phyloP scores from a whole-genome alignment of 1,140 invertebrate species.

The Drosophila virilis region DNA sequence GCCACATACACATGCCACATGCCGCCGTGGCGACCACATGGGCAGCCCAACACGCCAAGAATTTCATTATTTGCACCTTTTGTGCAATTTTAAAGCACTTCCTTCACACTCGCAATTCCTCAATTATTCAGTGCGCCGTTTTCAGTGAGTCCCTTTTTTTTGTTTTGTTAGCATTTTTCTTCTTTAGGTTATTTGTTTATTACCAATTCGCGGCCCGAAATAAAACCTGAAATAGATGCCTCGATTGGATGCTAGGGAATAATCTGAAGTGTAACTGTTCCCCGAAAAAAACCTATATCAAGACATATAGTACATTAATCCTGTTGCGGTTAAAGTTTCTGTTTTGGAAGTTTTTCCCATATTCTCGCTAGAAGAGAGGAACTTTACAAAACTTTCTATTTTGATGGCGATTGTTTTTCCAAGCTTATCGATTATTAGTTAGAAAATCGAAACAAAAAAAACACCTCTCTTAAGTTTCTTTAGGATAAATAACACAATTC shows the following conservation, averaged over 20 bases:
- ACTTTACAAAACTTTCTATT: too few relatives aligned
- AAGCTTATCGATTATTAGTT: too few relatives aligned
- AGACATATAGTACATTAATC: too few relatives aligned
- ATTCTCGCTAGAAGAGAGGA: too few relatives aligned
- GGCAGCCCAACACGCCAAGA: constrained; percentile 43
- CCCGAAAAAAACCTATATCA: too few relatives aligned
- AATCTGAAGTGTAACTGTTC: background rate
- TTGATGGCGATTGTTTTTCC: too few relatives aligned
- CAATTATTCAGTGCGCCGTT: constrained; percentile 62
- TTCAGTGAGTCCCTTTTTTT: constrained; percentile 17
- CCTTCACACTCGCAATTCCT: constrained; percentile 24
- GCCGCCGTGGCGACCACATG: constrained; percentile 22
- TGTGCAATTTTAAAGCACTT: constrained; percentile 65
- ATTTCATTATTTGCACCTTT: constrained; percentile 75
- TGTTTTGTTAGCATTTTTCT: background rate
- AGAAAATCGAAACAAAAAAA: too few relatives aligned
- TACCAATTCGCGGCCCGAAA: background rate
- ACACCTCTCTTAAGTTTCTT: too few relatives aligned
- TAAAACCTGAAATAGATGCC: background rate
- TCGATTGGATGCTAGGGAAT: background rate
- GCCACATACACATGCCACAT: constrained; percentile 16
- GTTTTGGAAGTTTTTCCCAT: too few relatives aligned
- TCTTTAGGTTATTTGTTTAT: background rate
- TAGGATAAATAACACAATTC: too few relatives aligned
- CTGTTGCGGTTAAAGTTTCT: too few relatives aligned